A percentile compares a stretch with the other conserved stretches of the same genome.
phyloP scores from a whole-genome alignment of 2,888 invertebrate genomes.

The Amblyteles armatorius region DNA sequence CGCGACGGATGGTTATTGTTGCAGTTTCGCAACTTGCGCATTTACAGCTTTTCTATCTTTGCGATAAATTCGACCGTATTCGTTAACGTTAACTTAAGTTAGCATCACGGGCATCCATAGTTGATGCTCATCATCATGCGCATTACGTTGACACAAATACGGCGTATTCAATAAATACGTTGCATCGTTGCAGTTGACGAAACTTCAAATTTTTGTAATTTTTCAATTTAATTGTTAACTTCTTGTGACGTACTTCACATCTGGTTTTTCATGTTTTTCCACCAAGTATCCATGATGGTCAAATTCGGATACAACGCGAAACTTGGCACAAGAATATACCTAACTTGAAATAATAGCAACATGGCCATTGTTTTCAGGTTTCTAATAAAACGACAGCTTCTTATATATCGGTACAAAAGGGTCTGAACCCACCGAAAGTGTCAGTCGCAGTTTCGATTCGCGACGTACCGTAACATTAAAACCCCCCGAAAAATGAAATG shows the following conservation, averaged over 20 bases:
- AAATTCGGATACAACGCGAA: no score
- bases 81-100: not conserved
- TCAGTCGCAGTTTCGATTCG: slow-evolving; percentile 41
- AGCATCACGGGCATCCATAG: not conserved
- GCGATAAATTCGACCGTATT: not conserved
- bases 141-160: not conserved
- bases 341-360: no score
- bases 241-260: not conserved
- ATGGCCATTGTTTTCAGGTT: no score
- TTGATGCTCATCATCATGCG: not conserved
- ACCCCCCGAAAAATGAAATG: not conserved
- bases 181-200: not conserved
- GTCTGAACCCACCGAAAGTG: slow-evolving; percentile 46
- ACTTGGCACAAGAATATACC: not conserved
- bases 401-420: slow-evolving; percentile 29
- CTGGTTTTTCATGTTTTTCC: not conserved
- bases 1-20: slow-evolving; percentile 42
- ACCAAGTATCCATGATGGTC: no score
- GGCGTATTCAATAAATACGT: not conserved
- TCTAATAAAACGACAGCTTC: no score
- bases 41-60: not conserved
- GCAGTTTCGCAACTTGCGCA: not conserved
- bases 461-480: slow-evolving; percentile 49
- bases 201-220: not conserved
- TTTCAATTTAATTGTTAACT: not conserved